These are phyloP conservation scores for Thera obeliscata DNA, from an alignment of 2,888 invertebrate species.

Conservation along the genomic window DNA sequence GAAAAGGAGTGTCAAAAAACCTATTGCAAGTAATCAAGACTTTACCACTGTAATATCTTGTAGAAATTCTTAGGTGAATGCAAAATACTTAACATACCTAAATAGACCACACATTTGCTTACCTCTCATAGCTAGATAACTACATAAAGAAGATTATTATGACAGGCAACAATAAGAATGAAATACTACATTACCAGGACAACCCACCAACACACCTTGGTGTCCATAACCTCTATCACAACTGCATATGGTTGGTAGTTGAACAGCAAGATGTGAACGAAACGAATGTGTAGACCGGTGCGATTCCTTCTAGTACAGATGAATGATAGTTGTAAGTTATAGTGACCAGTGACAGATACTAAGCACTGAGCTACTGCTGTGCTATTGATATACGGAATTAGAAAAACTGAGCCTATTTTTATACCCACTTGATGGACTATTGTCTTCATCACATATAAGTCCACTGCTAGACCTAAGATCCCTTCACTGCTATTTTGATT, in stretches of 20 bases:
- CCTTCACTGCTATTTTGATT: too few relatives aligned
- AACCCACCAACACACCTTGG: slow-evolving; percentile 19
- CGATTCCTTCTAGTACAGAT: slow-evolving; percentile 51
- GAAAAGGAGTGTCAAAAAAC: too few relatives aligned
- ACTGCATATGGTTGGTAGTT: slow-evolving; percentile 13
- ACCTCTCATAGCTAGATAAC: slow-evolving; percentile 47
- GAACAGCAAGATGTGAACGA: neutral
- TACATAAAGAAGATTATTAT: slow-evolving; percentile 60
- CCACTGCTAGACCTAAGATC: too few relatives aligned
- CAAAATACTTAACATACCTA: slow-evolving; percentile 33
- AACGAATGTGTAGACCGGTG: slow-evolving; percentile 33
- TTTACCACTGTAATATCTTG: too few relatives aligned
- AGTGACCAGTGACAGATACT: slow-evolving; percentile 64
- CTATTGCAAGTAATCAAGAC: too few relatives aligned
- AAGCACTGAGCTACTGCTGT: slow-evolving; percentile 62
- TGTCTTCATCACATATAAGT: too few relatives aligned
- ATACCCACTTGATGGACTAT: too few relatives aligned
- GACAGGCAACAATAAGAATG: slow-evolving; percentile 63
- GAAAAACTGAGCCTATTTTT: neutral
- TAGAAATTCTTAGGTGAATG: slow-evolving; percentile 16
- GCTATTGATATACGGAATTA: slow-evolving; percentile 23
- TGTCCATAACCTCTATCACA: slow-evolving; percentile 7
- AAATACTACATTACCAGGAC: slow-evolving; percentile 48
- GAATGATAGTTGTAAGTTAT: slow-evolving; percentile 66
- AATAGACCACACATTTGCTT: slow-evolving; percentile 55